These are phyloP conservation scores for Ivindomyrus marchei DNA, from an alignment of 2,113 vertebrate species.

Conservation along the genomic window DNA sequence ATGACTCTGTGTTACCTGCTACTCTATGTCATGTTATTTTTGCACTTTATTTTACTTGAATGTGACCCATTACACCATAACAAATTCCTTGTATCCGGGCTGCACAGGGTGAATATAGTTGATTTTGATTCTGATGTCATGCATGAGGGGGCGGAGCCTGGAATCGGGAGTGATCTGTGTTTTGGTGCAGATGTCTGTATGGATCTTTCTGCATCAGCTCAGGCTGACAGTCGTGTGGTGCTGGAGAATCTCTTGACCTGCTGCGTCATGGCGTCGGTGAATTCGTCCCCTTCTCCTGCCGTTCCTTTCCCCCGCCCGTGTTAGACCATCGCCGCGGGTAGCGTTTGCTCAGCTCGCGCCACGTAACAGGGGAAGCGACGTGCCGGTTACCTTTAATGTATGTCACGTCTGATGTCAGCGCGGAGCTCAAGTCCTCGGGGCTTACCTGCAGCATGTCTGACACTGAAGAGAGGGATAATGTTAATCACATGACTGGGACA, in stretches of 20 bases:
- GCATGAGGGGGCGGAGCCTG: not conserved
- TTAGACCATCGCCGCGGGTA: not conserved
- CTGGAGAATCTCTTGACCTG: not conserved
- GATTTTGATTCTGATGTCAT: not conserved
- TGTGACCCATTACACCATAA: not conserved
- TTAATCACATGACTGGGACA: not conserved
- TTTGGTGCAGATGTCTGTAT: not conserved
- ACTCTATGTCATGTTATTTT: not conserved
- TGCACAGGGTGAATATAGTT: not conserved
- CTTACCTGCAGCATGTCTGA: conserved; percentile 80
- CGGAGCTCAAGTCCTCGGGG: conserved; percentile 71
- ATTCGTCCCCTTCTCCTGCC: not conserved
- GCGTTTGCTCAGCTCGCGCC: not conserved
- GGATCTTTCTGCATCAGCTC: not conserved
- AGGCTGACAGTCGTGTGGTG: not conserved
- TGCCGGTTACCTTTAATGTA: conserved; percentile 79
- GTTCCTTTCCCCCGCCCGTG: not conserved
- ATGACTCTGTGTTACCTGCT: not conserved
- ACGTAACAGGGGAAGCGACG: not conserved
- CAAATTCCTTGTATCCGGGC: not conserved
- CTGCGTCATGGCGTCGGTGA: not conserved
- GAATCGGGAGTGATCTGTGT: not conserved
- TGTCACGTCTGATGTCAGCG: conserved; percentile 83
- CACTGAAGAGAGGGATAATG: conserved; percentile 56
- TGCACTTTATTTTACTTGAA: not conserved